phyloP scores from a whole-genome alignment of 2,888 invertebrate species.

The Cheiracanthium punctorium region DNA sequence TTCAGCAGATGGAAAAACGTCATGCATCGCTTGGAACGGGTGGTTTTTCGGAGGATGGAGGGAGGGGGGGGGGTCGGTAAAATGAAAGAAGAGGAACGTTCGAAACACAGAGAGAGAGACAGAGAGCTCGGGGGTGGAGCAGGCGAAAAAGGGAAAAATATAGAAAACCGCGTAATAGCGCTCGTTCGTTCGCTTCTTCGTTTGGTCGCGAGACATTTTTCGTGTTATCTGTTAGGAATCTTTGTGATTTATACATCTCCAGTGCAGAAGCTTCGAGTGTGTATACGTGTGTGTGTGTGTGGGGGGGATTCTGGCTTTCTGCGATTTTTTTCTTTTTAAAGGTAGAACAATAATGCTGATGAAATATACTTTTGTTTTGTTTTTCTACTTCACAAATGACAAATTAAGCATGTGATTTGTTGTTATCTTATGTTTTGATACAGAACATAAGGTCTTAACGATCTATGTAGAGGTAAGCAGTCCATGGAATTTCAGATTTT shows the following conservation, averaged over 20 bases:
- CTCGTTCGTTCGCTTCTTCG: constrained; percentile 21
- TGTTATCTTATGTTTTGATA: neutral
- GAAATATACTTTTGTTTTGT: neutral
- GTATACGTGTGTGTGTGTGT: too few relatives aligned
- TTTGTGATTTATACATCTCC: neutral
- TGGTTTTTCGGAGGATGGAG: too few relatives aligned
- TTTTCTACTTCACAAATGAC: neutral
- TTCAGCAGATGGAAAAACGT: constrained; percentile 10
- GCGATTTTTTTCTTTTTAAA: neutral
- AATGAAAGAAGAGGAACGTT: constrained; percentile 9
- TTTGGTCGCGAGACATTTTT: constrained; percentile 3
- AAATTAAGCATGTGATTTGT: constrained; percentile 14
- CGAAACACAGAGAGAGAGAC: neutral
- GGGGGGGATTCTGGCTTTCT: neutral
- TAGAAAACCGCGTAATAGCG: constrained; percentile 58
- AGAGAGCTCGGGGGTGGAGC: neutral
- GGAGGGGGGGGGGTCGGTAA: constrained; percentile 1
- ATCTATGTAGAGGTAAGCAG: neutral
- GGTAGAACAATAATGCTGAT: neutral
- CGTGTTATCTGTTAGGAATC: neutral
- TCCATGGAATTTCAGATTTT: neutral
- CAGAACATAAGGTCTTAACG: neutral
- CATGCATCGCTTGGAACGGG: constrained; percentile 5
- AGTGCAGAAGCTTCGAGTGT: neutral
- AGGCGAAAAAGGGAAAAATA: constrained; percentile 19